Percentiles rank a stretch among this genome's conserved stretches.
Conservation (phyloP, 2,888 invertebrate genomes). For the Leptinotarsa tumamoca region DNA sequence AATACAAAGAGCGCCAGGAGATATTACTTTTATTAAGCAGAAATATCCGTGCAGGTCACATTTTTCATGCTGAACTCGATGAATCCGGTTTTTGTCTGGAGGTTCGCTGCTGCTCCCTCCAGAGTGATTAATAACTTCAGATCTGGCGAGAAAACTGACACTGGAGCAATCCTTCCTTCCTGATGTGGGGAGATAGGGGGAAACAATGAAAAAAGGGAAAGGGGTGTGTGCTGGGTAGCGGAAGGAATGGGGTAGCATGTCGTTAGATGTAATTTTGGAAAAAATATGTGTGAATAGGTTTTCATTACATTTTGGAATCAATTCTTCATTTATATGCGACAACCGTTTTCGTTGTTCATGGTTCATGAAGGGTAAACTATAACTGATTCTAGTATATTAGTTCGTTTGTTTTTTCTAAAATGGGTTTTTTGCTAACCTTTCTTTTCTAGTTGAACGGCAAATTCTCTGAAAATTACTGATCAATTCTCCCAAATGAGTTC, state of each 20-base stretch:
- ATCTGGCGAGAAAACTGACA: slow-evolving; percentile 27
- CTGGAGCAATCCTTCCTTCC: slow-evolving; percentile 18
- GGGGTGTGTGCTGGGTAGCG: slow-evolving; percentile 1
- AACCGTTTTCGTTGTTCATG: too few species aligned
- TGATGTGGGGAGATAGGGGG: slow-evolving; percentile 1
- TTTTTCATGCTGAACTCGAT: slow-evolving; percentile 18
- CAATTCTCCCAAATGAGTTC: too few species aligned
- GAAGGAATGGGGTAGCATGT: neutral
- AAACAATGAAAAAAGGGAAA: slow-evolving; percentile 11
- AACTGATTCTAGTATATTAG: too few species aligned
- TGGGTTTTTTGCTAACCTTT: too few species aligned
- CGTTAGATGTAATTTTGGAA: neutral
- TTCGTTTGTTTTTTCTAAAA: too few species aligned
- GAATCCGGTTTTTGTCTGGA: slow-evolving; percentile 24
- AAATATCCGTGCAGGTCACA: slow-evolving; percentile 22
- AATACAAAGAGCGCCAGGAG: slow-evolving; percentile 5
- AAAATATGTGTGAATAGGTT: slow-evolving; percentile 4
- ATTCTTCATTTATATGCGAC: too few species aligned
- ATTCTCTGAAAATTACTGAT: too few species aligned
- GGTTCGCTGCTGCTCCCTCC: slow-evolving; percentile 3
- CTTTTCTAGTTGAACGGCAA: too few species aligned
- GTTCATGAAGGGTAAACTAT: too few species aligned
- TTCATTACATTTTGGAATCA: neutral
- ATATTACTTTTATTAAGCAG: slow-evolving; percentile 23
- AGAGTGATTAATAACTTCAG: slow-evolving; percentile 25